Conservation (phyloP, 2,888 invertebrate genomes). For the Trissoscelio sp. region DNA sequence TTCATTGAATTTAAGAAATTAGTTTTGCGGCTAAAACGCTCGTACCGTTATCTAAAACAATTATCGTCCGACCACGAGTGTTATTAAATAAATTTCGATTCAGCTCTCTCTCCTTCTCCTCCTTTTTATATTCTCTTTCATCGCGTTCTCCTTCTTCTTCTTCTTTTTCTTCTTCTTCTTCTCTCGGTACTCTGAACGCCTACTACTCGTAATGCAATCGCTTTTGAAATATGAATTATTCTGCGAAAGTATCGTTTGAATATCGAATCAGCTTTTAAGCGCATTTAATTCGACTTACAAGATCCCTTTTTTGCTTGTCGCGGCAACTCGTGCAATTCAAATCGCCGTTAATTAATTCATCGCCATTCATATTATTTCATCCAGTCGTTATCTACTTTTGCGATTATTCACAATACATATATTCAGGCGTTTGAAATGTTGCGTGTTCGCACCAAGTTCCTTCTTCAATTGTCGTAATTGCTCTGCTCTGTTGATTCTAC, state of each 20-base stretch:
- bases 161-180: not conserved
- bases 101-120: not conserved
- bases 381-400: slow-evolving; percentile 42
- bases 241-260: slow-evolving; percentile 30
- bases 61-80: slow-evolving; percentile 24
- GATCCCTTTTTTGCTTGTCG: not conserved
- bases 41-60: slow-evolving; percentile 42
- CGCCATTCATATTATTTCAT: slow-evolving; percentile 34
- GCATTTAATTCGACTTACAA: slow-evolving; percentile 32
- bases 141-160: not conserved
- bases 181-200: not conserved
- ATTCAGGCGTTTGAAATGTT: slow-evolving; percentile 37
- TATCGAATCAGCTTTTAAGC: slow-evolving; percentile 29
- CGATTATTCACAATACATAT: slow-evolving; percentile 46
- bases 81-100: slow-evolving; percentile 29
- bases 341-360: slow-evolving; percentile 50
- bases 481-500: slow-evolving; percentile 69
- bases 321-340: slow-evolving; percentile 34
- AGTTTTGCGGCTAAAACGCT: slow-evolving; percentile 11
- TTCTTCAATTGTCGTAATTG: slow-evolving; percentile 69
- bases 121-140: not conserved
- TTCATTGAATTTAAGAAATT: slow-evolving; percentile 35
- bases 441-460: slow-evolving; percentile 32
- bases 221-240: slow-evolving; percentile 43
- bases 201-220: slow-evolving; percentile 7